Evolutionary conservation across 1,140 invertebrate genomes (phyloP), one percentile per base, ranked within the genome.

Genomic region (Drosophila suzukii): DNA sequence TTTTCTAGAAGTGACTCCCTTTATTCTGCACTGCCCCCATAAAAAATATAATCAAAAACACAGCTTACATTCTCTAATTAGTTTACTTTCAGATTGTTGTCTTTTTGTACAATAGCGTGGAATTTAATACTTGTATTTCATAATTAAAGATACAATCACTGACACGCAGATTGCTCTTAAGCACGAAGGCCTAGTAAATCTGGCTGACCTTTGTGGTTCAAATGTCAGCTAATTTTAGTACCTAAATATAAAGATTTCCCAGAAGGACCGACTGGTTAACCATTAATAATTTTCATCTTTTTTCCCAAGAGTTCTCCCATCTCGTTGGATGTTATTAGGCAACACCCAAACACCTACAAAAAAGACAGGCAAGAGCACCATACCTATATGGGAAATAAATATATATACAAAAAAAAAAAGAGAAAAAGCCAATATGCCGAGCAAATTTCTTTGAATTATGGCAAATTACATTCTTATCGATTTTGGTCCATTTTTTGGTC

Each of bases 381-480:
- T 59, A 32, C 20, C 17, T 27, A 47, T 66, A 36, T 62, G 39
- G 39, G 32, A 43, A 41, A 56, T 44, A 51, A 41, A 55, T 54
- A 36, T 43, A 27, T 39, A 36, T 47, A 51, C 10, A 11, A 10
- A 50, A 60, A 10, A 50, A 60, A 70, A 65, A 66, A 51, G 32
- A 62, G 51, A 27, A 34, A 82, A 88, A 88, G 84, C 83, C 83
- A 88, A 88, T 88, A 88, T 88, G 59, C 80, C 80, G 73, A 89
- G 67, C 84, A 88, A 89, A 88, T 88, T 88, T 88, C 84, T 84
- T 80, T 88, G 84, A 88, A 88, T 88, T 88, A 88, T 88, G 84
- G 84, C 84, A 88, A 88, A 88, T 88, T 89, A 88, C 84, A 88
- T 88, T 88, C 84, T 84, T 88, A 88, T 88, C 84, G 84, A 89